Conservation (phyloP, 1,140 invertebrate genomes). For the Danaus melanippus region DNA sequence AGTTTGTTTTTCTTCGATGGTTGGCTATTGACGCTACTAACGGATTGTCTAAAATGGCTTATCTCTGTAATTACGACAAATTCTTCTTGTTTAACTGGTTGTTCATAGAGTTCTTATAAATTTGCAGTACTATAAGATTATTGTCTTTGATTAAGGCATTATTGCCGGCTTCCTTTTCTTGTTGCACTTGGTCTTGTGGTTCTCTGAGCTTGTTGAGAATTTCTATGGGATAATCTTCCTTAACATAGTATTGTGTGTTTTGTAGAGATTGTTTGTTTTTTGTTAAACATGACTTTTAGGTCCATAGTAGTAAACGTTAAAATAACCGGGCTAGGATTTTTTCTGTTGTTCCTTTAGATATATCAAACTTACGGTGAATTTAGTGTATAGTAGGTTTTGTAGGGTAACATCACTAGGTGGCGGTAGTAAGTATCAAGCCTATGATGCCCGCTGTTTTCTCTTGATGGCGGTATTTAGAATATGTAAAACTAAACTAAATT, state of each 20-base stretch:
- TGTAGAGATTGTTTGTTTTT: constrained; percentile 23
- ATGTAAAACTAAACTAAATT: no score
- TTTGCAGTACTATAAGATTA: constrained; percentile 18
- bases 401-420: no score
- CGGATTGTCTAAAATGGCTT: no score
- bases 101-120: constrained; percentile 3
- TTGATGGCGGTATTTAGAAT: no score
- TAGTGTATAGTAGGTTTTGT: no score
- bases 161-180: constrained; percentile 17
- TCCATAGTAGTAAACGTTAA: constrained; percentile 25
- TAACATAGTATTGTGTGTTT: constrained; percentile 25
- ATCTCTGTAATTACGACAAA: constrained; percentile 10
- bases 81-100: constrained; percentile 18
- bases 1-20: no score
- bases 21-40: no score
- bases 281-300: constrained; percentile 23
- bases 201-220: constrained; percentile 26
- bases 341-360: constrained; percentile 23
- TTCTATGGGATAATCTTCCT: constrained; percentile 29
- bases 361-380: no score
- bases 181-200: constrained; percentile 17
- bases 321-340: constrained; percentile 20
- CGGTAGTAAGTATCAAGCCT: no score
- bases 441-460: no score
- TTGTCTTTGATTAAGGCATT: constrained; percentile 22